A percentile compares a stretch with the other conserved stretches of the same genome.
Conservation (phyloP, 2,797 vertebrate genomes). For the Knipowitschia caucasica region DNA sequence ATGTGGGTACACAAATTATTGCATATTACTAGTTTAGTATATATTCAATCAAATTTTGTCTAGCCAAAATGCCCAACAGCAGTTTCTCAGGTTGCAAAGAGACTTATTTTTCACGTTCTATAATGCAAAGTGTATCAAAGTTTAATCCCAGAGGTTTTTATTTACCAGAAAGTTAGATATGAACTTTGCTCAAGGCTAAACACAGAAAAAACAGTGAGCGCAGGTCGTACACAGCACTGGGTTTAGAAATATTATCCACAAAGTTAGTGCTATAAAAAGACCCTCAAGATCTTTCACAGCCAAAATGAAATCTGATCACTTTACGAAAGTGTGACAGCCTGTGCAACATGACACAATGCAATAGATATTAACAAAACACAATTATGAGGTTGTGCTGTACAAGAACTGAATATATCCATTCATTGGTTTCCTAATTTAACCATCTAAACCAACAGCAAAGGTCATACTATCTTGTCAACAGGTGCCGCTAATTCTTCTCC, state of each 20-base stretch:
- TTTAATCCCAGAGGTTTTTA: slow-evolving; percentile 23
- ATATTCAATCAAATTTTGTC: no score
- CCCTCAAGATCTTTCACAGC: slow-evolving; percentile 31
- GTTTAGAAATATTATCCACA: slow-evolving; percentile 42
- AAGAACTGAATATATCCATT: background rate
- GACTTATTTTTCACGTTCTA: no score
- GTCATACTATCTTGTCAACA: background rate
- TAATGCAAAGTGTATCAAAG: slow-evolving; percentile 19
- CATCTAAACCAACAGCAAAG: background rate
- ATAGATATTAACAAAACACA: slow-evolving; percentile 13
- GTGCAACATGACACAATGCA: slow-evolving; percentile 6
- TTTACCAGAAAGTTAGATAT: slow-evolving; percentile 28
- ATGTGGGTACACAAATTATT: no score
- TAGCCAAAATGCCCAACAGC: no score
- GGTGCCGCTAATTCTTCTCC: no score
- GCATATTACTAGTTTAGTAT: no score
- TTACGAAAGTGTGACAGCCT: slow-evolving; percentile 25
- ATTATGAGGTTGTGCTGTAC: slow-evolving; percentile 4
- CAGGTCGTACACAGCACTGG: slow-evolving; percentile 44
- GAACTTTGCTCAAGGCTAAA: slow-evolving; percentile 42
- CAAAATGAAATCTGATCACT: slow-evolving; percentile 27
- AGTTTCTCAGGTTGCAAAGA: no score
- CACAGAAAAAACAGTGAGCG: slow-evolving; percentile 38
- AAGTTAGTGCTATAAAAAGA: slow-evolving; percentile 27
- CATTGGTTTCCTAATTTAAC: background rate